Evolutionary conservation across 2,888 invertebrate species (phyloP), one percentile per base, ranked within the genome.

Genomic region (Parascotia fuliginaria): DNA sequence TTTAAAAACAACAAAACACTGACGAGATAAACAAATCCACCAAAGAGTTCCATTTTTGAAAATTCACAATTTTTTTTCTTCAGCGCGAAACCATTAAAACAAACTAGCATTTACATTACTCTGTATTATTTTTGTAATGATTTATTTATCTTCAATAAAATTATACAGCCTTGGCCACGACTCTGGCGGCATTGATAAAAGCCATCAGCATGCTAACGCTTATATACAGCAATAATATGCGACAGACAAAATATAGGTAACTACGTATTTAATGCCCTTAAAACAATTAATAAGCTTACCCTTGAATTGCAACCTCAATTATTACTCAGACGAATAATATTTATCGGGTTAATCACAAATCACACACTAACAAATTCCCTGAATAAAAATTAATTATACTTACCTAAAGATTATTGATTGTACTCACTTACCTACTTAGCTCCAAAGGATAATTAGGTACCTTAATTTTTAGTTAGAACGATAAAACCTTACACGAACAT

Each of bases 181-280:
- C 53, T 53, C 55, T 42, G 48, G 24, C 32, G 49, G 61, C 52
- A 60, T 16, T 40, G 40, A 40, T 36, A 50, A 49, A 50, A 44
- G 34, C 36, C 39, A 43, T 24, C 53, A 32, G 51, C 51, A 48
- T 39, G 49, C 63, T 52, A 74, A 60, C 55, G 62, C 58, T 70
- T 75, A 47, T 76, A 76, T 72, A 72, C 69, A 59, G 28, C 44
- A 44, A 48, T 44, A 56, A 48, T 54, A 68, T 61, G 57, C 65
- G 52, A 50, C 55, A 45, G 13, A 32, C 38, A 51, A 50, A n/a
- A n/a, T n/a, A 13, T 28, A 46, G 15, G 4, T 37, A 12, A 36
- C 12, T 22, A n/a, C 12, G 22, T n/a, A 13, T 24, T 13, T 37
- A 16, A 31, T 29, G 27, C 11, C 27, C 42, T 42, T 34, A 24